A percentile compares a stretch with the other conserved stretches of the same genome.
Evolutionary conservation across 2,797 vertebrate species (phyloP).

Genomic region (Tachyglossus aculeatus): DNA sequence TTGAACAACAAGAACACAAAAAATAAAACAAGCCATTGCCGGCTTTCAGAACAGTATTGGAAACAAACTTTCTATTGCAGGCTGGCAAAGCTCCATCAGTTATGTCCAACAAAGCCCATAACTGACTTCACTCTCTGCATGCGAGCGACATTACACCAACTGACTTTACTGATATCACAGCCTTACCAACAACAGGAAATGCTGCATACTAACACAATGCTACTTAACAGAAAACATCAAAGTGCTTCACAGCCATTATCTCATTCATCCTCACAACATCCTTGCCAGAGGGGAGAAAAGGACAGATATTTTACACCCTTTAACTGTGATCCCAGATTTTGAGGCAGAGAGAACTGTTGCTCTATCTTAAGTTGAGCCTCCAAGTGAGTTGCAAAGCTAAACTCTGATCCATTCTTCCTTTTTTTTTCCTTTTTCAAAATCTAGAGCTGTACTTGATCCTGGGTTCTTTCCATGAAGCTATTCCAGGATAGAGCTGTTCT

Average conservation of each 20-base stretch:
- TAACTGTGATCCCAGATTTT: conserved; percentile 11
- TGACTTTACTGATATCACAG: too few relatives aligned
- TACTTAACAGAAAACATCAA: conserved; percentile 58
- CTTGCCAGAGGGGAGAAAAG: conserved; percentile 21
- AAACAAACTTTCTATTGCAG: too few relatives aligned
- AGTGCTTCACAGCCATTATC: conserved; percentile 34
- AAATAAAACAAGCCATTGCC: too few relatives aligned
- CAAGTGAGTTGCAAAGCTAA: neutral
- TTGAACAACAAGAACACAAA: conserved; percentile 18
- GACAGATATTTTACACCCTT: conserved; percentile 21
- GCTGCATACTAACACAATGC: conserved; percentile 26
- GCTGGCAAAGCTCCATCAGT: too few relatives aligned
- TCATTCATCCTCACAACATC: conserved; percentile 35
- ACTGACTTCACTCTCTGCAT: too few relatives aligned
- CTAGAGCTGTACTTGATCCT: too few relatives aligned
- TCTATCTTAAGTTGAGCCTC: neutral
- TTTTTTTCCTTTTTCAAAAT: too few relatives aligned
- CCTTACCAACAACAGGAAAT: conserved; percentile 29
- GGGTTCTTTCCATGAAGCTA: too few relatives aligned
- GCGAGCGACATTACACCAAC: too few relatives aligned
- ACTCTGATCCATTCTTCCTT: neutral
- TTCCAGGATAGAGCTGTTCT: too few relatives aligned
- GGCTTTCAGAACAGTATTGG: too few relatives aligned
- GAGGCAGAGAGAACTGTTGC: neutral
- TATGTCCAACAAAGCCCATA: too few relatives aligned